Conservation (phyloP, 1,140 invertebrate species). For the Microplitis demolitor region DNA sequence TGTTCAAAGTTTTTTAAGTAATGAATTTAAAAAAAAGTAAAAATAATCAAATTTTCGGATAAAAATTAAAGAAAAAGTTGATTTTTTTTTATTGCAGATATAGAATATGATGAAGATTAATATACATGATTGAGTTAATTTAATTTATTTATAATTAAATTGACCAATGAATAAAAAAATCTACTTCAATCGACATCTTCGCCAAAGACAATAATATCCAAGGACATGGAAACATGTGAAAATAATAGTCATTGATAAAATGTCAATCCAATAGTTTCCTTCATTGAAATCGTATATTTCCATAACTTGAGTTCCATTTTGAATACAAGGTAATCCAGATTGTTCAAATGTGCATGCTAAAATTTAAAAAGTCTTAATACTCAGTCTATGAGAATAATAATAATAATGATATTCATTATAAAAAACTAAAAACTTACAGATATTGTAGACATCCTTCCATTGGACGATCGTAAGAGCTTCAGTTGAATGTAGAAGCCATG, state of each 20-base stretch:
- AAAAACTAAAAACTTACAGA: slow-evolving; percentile 68
- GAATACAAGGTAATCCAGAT: slow-evolving; percentile 71
- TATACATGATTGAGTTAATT: too few relatives aligned
- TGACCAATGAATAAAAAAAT: not conserved
- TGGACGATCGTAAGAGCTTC: slow-evolving; percentile 84
- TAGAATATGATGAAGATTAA: too few relatives aligned
- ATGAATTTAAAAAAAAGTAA: too few relatives aligned
- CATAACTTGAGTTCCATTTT: slow-evolving; percentile 73
- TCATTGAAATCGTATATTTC: slow-evolving; percentile 73
- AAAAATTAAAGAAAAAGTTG: too few relatives aligned
- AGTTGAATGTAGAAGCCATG: slow-evolving; percentile 91
- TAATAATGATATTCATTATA: not conserved
- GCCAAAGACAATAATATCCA: slow-evolving; percentile 70
- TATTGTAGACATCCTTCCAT: slow-evolving; percentile 77
- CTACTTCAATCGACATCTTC: slow-evolving; percentile 69
- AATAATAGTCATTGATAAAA: slow-evolving; percentile 68
- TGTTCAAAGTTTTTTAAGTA: too few relatives aligned
- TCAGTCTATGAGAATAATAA: not conserved
- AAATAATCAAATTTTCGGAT: too few relatives aligned
- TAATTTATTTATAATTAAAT: too few relatives aligned
- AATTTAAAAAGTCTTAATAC: slow-evolving; percentile 40
- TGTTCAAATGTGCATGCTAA: slow-evolving; percentile 68
- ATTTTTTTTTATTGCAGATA: too few relatives aligned
- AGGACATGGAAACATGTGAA: slow-evolving; percentile 74
- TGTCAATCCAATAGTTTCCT: slow-evolving; percentile 68